These are phyloP conservation scores for Syngnathus floridae DNA, from an alignment of 2,113 vertebrate species.

Conservation along the genomic window DNA sequence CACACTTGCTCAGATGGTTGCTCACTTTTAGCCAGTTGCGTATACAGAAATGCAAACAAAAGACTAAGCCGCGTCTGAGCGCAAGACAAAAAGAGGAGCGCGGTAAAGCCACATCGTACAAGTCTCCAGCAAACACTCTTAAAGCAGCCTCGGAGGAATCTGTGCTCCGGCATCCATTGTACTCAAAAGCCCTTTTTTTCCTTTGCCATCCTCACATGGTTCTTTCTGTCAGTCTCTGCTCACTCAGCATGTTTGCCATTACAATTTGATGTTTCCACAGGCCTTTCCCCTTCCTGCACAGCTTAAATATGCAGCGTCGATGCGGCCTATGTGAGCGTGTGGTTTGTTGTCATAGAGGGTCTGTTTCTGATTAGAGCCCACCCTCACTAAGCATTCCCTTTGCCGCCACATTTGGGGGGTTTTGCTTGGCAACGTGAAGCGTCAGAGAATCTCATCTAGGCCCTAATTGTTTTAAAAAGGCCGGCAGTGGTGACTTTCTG, in stretches of 20 bases:
- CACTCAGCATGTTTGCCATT: slow-evolving; percentile 32
- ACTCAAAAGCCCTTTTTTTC: slow-evolving; percentile 37
- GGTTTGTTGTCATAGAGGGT: slow-evolving; percentile 6
- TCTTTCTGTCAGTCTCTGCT: slow-evolving; percentile 34
- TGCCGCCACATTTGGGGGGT: background rate
- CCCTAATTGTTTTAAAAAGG: slow-evolving; percentile 29
- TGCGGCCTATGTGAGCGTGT: background rate
- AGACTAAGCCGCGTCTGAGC: background rate
- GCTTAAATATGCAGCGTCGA: background rate
- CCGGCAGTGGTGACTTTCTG: slow-evolving; percentile 39
- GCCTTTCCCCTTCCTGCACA: slow-evolving; percentile 23
- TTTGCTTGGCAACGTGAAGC: background rate
- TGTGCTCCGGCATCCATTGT: slow-evolving; percentile 10
- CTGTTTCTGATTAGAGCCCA: slow-evolving; percentile 8
- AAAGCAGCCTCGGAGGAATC: slow-evolving; percentile 1
- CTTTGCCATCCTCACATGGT: slow-evolving; percentile 25
- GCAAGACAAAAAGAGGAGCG: background rate
- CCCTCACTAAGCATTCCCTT: slow-evolving; percentile 6
- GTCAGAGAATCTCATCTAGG: slow-evolving; percentile 4
- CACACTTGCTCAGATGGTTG: slow-evolving; percentile 1
- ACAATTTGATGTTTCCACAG: slow-evolving; percentile 9
- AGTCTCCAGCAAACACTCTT: slow-evolving; percentile 5
- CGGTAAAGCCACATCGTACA: background rate
- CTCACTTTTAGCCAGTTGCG: background rate
- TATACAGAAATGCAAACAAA: background rate